Evolutionary conservation across 2,888 invertebrate species (phyloP).

Genomic region (Ormyrus thymus): DNA sequence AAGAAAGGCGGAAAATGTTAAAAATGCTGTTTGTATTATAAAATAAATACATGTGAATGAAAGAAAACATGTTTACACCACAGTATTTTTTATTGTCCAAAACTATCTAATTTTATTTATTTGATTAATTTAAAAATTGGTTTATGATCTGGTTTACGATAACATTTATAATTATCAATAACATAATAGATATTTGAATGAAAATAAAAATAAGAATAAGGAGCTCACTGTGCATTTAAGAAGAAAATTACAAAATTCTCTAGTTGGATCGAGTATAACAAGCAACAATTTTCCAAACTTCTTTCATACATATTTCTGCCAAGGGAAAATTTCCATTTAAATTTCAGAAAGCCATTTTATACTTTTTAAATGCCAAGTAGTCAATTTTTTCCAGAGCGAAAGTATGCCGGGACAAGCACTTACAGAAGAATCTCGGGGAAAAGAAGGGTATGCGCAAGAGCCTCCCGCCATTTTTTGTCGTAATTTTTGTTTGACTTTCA

Average conservation of each 20-base stretch:
- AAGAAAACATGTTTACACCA: too few species aligned
- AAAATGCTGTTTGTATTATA: too few species aligned
- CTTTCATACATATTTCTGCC: not conserved
- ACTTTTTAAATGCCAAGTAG: conserved; percentile 19
- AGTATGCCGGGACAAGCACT: not conserved
- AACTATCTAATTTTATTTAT: too few species aligned
- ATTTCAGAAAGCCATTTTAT: conserved; percentile 3
- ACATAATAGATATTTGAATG: conserved; percentile 9
- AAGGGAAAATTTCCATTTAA: not conserved
- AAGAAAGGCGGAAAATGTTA: too few species aligned
- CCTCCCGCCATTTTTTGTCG: conserved; percentile 46
- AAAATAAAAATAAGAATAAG: too few species aligned
- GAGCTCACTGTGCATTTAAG: too few species aligned
- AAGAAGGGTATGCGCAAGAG: conserved; percentile 44
- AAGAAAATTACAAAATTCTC: too few species aligned
- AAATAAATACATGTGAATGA: too few species aligned
- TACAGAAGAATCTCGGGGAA: conserved; percentile 17
- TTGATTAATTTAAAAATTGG: too few species aligned
- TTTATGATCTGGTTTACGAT: too few species aligned
- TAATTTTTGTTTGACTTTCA: conserved; percentile 64
- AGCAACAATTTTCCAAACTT: not conserved
- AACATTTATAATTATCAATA: not conserved
- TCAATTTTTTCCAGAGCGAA: conserved; percentile 4
- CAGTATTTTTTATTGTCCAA: too few species aligned
- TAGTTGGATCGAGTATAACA: not conserved